Percentiles rank a stretch among this genome's conserved stretches.
Conservation (phyloP, 1,140 invertebrate genomes). For the Tribolium madens region DNA sequence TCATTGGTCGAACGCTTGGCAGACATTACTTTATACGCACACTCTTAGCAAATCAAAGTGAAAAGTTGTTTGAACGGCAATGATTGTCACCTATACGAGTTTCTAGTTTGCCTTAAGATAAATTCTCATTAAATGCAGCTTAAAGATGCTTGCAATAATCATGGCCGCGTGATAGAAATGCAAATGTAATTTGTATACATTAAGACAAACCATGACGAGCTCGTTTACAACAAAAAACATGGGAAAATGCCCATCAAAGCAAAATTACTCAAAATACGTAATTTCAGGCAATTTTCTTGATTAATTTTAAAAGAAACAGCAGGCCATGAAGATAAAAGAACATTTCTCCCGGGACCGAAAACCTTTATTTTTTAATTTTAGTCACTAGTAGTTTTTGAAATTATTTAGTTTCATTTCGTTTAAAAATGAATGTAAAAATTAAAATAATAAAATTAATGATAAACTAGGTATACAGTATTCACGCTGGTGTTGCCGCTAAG, state of each 20-base stretch:
- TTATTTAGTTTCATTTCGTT: too few species aligned
- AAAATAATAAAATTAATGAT: too few species aligned
- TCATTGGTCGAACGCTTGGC: conserved; percentile 20
- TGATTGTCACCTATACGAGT: conserved; percentile 35
- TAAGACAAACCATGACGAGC: conserved; percentile 4
- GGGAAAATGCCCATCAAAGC: not conserved
- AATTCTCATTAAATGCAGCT: conserved; percentile 33
- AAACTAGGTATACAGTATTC: too few species aligned
- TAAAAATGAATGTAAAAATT: too few species aligned
- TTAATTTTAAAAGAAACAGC: too few species aligned
- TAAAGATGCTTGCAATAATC: conserved; percentile 14
- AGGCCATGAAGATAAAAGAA: too few species aligned
- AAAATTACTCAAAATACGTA: too few species aligned
- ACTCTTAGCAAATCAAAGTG: conserved; percentile 31
- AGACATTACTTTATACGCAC: conserved; percentile 9
- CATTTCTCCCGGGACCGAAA: too few species aligned
- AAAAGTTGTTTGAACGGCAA: conserved; percentile 36
- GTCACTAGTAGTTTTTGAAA: too few species aligned
- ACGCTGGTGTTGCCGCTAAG: too few species aligned
- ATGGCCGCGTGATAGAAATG: conserved; percentile 23
- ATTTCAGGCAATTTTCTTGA: too few species aligned
- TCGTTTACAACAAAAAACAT: not conserved
- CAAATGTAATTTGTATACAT: conserved; percentile 26
- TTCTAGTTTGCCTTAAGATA: conserved; percentile 23
- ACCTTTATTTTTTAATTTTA: too few species aligned